These are phyloP conservation scores for Oncorhynchus keta DNA, from an alignment of 2,113 vertebrate genomes.

Conservation along the genomic window DNA sequence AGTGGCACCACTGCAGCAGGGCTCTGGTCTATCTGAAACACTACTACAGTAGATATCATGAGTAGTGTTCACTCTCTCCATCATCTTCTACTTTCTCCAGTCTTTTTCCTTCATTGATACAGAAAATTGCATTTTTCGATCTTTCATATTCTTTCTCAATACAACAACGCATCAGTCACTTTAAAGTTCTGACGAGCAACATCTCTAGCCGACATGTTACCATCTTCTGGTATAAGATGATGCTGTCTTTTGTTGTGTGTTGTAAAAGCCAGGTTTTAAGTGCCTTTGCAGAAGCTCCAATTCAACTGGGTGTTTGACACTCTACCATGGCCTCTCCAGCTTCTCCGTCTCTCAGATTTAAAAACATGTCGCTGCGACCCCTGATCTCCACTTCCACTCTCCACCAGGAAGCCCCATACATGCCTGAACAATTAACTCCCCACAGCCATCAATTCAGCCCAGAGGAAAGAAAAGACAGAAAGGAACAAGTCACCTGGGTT, in stretches of 20 bases:
- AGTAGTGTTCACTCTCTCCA: background rate
- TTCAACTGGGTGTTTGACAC: conserved; percentile 64
- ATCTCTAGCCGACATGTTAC: conserved; percentile 41
- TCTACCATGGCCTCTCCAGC: conserved; percentile 66
- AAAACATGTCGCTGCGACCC: conserved; percentile 68
- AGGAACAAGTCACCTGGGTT: conserved; percentile 68
- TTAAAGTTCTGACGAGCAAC: conserved; percentile 35
- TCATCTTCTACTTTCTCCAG: background rate
- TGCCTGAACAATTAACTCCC: conserved; percentile 76
- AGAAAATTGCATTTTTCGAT: conserved; percentile 37
- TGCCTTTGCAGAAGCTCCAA: conserved; percentile 63
- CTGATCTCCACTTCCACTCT: conserved; percentile 69
- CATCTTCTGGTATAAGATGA: conserved; percentile 50
- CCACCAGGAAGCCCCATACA: conserved; percentile 73
- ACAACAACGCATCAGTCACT: conserved; percentile 27
- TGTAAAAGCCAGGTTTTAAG: conserved; percentile 68
- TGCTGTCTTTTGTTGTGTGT: conserved; percentile 60
- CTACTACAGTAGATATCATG: background rate
- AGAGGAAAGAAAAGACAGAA: conserved; percentile 69
- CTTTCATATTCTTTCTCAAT: too few species aligned
- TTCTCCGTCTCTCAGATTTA: conserved; percentile 47
- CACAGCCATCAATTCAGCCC: conserved; percentile 71
- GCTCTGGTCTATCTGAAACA: too few species aligned
- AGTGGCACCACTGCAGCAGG: too few species aligned
- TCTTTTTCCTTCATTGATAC: conserved; percentile 42